These are phyloP conservation scores for Typhlichthys subterraneus DNA, from an alignment of 2,797 vertebrate species.

Conservation along the genomic window DNA sequence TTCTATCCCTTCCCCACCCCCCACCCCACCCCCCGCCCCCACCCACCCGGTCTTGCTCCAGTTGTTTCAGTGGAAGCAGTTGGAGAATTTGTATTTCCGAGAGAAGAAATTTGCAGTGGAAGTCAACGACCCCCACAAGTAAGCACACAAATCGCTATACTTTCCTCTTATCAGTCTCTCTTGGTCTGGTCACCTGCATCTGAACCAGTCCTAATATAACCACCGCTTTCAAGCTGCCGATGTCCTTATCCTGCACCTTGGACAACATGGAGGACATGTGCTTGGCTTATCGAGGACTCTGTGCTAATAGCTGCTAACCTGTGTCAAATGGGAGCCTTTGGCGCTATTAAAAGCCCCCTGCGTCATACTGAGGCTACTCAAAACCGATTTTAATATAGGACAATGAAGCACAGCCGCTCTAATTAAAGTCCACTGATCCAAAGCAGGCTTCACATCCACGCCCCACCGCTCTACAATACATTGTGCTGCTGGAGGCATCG, in stretches of 20 bases:
- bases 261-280: slow-evolving; percentile 44
- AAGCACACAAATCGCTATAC: slow-evolving; percentile 27
- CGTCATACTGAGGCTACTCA: slow-evolving; percentile 21
- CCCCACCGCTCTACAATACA: slow-evolving; percentile 12
- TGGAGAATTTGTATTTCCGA: slow-evolving; percentile 97
- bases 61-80: slow-evolving; percentile 96
- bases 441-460: slow-evolving; percentile 19
- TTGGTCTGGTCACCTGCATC: slow-evolving; percentile 15
- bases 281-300: slow-evolving; percentile 26
- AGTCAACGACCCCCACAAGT: slow-evolving; percentile 94
- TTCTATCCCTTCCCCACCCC: slow-evolving; percentile 16
- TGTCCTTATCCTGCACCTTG: slow-evolving; percentile 43
- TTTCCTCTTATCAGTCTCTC: slow-evolving; percentile 26
- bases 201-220: slow-evolving; percentile 47
- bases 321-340: slow-evolving; percentile 43
- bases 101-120: slow-evolving; percentile 98
- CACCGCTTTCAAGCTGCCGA: slow-evolving; percentile 15
- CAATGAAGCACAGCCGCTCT: slow-evolving; percentile 12
- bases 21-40: slow-evolving; percentile 18
- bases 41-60: slow-evolving; percentile 51
- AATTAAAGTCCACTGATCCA: slow-evolving; percentile 49
- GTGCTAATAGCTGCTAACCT: slow-evolving; percentile 43
- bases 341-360: slow-evolving; percentile 33
- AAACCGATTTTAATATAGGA: slow-evolving; percentile 29
- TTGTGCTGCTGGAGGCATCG: slow-evolving; percentile 16